Conservation (phyloP, 2,113 vertebrate genomes). For the Ceyx cyanopectus region DNA sequence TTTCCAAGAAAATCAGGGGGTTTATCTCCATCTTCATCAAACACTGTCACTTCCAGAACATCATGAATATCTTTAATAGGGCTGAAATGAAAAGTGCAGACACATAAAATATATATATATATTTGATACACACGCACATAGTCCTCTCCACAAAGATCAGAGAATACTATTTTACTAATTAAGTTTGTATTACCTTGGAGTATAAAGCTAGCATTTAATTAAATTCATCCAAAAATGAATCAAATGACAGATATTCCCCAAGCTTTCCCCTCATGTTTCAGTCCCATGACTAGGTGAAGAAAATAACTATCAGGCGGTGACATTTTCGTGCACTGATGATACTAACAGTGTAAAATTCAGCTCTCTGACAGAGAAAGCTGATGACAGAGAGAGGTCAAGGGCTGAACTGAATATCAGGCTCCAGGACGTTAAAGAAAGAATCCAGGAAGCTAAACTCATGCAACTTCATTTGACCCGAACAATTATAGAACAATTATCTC, state of each 20-base stretch:
- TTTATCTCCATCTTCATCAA: constrained; percentile 95
- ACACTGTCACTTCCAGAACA: constrained; percentile 89
- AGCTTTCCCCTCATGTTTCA: constrained; percentile 48
- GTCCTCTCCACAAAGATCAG: constrained; percentile 31
- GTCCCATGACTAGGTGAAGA: constrained; percentile 25
- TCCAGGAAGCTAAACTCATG: neutral
- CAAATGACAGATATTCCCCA: constrained; percentile 72
- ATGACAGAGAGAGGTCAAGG: neutral
- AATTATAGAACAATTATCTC: neutral
- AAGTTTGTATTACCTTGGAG: constrained; percentile 71
- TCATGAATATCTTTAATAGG: constrained; percentile 96
- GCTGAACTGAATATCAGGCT: neutral
- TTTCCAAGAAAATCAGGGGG: constrained; percentile 92
- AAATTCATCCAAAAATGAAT: constrained; percentile 69
- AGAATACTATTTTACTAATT: constrained; percentile 73
- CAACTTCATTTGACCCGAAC: neutral
- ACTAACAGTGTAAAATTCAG: neutral
- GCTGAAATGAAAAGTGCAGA: constrained; percentile 75
- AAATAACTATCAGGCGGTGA: neutral
- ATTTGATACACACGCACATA: constrained; percentile 12
- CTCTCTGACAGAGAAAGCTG: neutral
- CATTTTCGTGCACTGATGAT: neutral
- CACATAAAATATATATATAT: neutral
- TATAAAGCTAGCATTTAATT: constrained; percentile 77
- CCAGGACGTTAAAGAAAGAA: neutral